These are phyloP conservation scores for Steinernema khuongi DNA, from an alignment of 1,140 invertebrate species.

Conservation along the genomic window DNA sequence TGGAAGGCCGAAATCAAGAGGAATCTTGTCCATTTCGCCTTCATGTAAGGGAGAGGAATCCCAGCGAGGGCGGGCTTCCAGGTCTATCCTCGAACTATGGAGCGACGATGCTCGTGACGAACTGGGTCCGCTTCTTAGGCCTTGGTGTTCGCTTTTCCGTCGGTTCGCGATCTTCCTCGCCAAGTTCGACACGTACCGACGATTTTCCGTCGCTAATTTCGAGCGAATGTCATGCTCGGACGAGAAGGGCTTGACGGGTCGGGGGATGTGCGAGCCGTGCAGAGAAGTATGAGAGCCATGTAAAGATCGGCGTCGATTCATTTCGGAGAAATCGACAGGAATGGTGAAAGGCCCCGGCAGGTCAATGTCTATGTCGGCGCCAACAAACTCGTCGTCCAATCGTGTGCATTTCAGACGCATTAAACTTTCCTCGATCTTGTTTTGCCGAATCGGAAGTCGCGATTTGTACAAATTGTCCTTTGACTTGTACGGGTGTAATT, in stretches of 20 bases:
- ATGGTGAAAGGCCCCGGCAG: not conserved
- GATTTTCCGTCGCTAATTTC: not conserved
- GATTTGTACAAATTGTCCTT: constrained; percentile 14
- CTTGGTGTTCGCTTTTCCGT: not conserved
- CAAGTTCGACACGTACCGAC: not conserved
- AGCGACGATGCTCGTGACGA: not conserved
- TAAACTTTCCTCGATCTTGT: constrained; percentile 1
- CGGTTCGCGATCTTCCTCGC: not conserved
- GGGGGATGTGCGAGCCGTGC: not conserved
- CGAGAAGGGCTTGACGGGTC: not conserved
- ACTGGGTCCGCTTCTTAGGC: not conserved
- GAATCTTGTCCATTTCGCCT: not conserved
- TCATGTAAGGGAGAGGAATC: not conserved
- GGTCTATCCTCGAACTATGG: not conserved
- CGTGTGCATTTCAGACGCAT: not conserved
- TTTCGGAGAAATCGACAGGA: not conserved
- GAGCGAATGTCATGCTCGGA: constrained; percentile 3
- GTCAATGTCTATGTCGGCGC: not conserved
- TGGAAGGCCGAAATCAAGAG: not conserved
- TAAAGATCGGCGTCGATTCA: not conserved
- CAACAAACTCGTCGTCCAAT: not conserved
- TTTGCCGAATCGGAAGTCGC: not conserved
- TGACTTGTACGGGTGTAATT: not conserved
- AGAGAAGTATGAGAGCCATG: not conserved
- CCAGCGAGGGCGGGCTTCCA: not conserved